These are phyloP conservation scores for Collichthys lucidus DNA, from an alignment of 2,113 vertebrate genomes.

Conservation along the genomic window DNA sequence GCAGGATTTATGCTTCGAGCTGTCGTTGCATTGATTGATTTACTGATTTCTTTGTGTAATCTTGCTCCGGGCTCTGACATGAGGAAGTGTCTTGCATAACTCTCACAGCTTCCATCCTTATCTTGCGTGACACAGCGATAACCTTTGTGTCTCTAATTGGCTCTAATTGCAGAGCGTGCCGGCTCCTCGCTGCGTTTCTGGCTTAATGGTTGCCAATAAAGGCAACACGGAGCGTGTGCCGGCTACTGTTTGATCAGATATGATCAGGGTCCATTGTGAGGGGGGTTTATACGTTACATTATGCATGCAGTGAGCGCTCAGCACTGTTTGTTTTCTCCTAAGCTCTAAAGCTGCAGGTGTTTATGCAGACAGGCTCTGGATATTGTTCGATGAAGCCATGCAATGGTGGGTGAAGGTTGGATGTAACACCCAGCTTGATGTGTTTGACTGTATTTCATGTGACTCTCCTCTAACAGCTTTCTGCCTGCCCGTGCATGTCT, in stretches of 20 bases:
- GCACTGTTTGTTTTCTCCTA: constrained; percentile 63
- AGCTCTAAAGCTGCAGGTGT: constrained; percentile 63
- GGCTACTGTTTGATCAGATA: constrained; percentile 26
- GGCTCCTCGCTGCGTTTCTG: not conserved
- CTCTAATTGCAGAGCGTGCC: not conserved
- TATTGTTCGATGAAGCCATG: constrained; percentile 34
- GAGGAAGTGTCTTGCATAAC: not conserved
- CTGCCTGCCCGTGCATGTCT: constrained; percentile 44
- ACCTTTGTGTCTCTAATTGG: constrained; percentile 30
- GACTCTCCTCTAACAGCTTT: not conserved
- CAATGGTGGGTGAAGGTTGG: constrained; percentile 27
- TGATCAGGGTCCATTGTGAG: constrained; percentile 19
- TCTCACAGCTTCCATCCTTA: constrained; percentile 30
- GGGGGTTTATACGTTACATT: constrained; percentile 3
- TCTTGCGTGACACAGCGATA: constrained; percentile 39
- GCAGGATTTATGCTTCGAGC: not conserved
- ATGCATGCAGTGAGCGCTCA: constrained; percentile 4
- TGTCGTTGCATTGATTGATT: not conserved
- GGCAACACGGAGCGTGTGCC: not conserved
- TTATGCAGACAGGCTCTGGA: constrained; percentile 27
- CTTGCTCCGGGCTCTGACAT: not conserved
- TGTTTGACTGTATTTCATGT: not conserved
- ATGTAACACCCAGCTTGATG: constrained; percentile 4
- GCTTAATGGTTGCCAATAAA: not conserved
- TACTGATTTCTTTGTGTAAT: not conserved